These are phyloP conservation scores for Vombatus ursinus DNA, from an alignment of 2,113 vertebrate species.

Conservation along the genomic window DNA sequence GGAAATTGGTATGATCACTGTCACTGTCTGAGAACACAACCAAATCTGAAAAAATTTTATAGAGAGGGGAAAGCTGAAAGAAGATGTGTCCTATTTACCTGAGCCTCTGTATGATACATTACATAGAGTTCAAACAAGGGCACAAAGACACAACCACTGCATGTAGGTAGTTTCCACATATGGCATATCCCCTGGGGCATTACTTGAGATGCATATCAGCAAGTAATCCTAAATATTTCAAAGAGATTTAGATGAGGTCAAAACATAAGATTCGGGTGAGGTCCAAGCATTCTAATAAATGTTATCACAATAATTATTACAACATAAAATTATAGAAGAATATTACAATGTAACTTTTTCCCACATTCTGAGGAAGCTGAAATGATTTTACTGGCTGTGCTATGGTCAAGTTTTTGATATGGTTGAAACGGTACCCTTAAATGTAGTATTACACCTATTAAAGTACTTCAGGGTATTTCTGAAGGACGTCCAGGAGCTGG, in stretches of 20 bases:
- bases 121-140: not conserved
- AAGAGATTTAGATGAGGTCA: not conserved
- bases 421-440: not conserved
- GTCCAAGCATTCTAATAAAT: not conserved
- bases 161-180: not conserved
- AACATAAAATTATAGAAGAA: not conserved
- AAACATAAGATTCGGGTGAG: not conserved
- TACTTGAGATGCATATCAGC: not conserved
- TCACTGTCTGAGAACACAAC: not conserved
- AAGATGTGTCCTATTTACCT: not conserved
- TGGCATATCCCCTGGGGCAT: not conserved
- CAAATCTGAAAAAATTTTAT: not conserved
- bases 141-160: not conserved
- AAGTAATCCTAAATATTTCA: not conserved
- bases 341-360: not conserved
- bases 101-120: not conserved
- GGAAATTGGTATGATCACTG: conserved; percentile 32
- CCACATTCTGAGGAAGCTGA: not conserved
- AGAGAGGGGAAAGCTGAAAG: not conserved
- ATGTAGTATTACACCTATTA: conserved; percentile 24
- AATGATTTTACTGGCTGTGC: not conserved
- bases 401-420: not conserved
- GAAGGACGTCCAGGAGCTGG: not conserved
- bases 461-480: not conserved
- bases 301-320: not conserved